Evolutionary conservation across 2,888 invertebrate genomes (phyloP).

Genomic region (Hesperia comma): DNA sequence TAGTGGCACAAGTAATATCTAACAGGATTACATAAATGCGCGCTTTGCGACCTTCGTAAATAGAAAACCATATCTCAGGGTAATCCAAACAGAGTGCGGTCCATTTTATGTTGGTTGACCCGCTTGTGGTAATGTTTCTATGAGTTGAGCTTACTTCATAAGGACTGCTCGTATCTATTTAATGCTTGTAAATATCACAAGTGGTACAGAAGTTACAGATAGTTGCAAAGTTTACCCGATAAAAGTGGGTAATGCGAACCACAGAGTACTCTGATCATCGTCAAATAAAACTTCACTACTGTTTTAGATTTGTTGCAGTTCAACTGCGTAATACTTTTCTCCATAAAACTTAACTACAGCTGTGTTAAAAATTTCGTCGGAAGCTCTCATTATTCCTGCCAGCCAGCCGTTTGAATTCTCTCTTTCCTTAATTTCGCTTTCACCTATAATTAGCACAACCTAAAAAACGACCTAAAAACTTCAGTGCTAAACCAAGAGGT

Average conservation of each 20-base stretch:
- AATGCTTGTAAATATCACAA: not conserved
- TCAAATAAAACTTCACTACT: no score
- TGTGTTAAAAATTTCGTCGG: no score
- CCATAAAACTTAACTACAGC: no score
- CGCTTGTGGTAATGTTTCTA: conserved; percentile 1
- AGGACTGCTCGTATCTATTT: not conserved
- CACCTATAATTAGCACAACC: not conserved
- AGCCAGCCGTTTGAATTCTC: no score
- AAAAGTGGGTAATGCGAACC: no score
- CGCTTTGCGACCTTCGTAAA: conserved; percentile 9
- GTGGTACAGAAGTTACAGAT: not conserved
- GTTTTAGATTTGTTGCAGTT: no score
- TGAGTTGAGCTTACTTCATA: not conserved
- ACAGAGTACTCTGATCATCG: no score
- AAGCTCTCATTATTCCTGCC: no score
- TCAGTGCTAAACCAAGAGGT: not conserved
- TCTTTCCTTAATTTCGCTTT: not conserved
- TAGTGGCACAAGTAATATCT: conserved; percentile 21
- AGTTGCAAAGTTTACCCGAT: no score
- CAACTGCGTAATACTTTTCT: no score
- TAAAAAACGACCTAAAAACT: not conserved
- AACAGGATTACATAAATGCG: conserved; percentile 12
- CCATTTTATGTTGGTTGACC: not conserved
- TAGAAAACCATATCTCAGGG: conserved; percentile 3
- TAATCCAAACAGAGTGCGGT: conserved; percentile 7